Percentiles rank a stretch among this genome's conserved stretches.
Conservation (phyloP, 1,140 invertebrate genomes). For the Tetramorium simillimum region DNA sequence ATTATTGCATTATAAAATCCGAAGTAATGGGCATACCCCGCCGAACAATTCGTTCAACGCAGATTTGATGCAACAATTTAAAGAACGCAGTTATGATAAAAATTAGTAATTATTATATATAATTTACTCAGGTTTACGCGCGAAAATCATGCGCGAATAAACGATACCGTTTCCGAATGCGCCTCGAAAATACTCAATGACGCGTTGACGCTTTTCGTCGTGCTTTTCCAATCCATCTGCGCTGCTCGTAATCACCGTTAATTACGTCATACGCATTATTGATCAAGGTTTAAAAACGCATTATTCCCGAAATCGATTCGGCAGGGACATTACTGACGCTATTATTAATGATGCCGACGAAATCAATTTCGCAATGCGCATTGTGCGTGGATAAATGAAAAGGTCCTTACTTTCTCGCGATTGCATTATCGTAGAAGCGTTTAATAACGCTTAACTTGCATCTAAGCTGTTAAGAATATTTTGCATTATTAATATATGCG, state of each 20-base stretch:
- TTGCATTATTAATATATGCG: background rate
- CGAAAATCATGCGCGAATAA: background rate
- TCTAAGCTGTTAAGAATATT: background rate
- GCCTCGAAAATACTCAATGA: background rate
- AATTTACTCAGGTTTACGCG: background rate
- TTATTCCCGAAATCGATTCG: slow-evolving; percentile 43
- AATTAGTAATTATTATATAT: slow-evolving; percentile 7
- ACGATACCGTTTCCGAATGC: background rate
- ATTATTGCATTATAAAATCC: slow-evolving; percentile 18
- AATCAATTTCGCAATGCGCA: slow-evolving; percentile 33
- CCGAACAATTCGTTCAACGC: background rate
- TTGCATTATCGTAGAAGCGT: background rate
- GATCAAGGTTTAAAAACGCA: slow-evolving; percentile 55
- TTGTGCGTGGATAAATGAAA: slow-evolving; percentile 30
- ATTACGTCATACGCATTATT: slow-evolving; percentile 53
- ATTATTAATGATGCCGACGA: slow-evolving; percentile 43
- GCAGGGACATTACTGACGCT: slow-evolving; percentile 28
- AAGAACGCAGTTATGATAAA: slow-evolving; percentile 19
- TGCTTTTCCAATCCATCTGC: slow-evolving; percentile 30
- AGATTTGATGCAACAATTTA: slow-evolving; percentile 26
- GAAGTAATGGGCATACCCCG: slow-evolving; percentile 3
- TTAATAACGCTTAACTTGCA: slow-evolving; percentile 22
- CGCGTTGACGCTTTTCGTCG: background rate
- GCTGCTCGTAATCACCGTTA: slow-evolving; percentile 11
- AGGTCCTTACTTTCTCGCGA: slow-evolving; percentile 13